phyloP scores from a whole-genome alignment of 2,797 vertebrate genomes.

The Limnodromus scolopaceus region DNA sequence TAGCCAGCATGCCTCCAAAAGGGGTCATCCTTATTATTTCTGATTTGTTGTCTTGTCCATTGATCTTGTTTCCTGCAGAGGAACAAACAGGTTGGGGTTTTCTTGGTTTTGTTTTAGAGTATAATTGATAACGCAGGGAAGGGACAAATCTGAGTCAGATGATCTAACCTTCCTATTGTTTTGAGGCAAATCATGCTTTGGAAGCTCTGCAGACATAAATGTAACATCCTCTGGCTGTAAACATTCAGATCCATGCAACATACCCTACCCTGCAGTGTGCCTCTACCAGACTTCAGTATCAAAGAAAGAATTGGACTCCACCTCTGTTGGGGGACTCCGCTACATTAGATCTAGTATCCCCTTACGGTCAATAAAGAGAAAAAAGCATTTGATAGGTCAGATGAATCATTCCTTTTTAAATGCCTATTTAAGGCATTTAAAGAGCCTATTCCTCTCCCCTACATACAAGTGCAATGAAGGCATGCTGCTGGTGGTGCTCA shows the following conservation, averaged over 20 bases:
- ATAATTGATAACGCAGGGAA: background rate
- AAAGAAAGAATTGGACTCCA: background rate
- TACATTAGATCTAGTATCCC: background rate
- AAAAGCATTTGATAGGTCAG: background rate
- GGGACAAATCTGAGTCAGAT: background rate
- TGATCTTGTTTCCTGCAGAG: conserved; percentile 84
- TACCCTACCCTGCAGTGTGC: background rate
- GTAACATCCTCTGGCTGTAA: background rate
- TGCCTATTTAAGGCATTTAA: background rate
- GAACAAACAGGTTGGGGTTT: conserved; percentile 56
- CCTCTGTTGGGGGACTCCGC: background rate
- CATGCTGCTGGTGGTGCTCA: background rate
- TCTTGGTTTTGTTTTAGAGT: background rate
- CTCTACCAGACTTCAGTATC: background rate
- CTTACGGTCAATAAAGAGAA: background rate
- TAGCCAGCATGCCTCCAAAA: conserved; percentile 89
- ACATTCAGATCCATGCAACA: background rate
- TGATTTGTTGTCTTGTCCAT: conserved; percentile 87
- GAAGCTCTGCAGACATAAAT: background rate
- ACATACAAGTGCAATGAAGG: background rate
- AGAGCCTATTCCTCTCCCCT: background rate
- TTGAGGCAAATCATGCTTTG: background rate
- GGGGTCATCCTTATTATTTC: conserved; percentile 81
- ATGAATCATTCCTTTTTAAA: background rate
- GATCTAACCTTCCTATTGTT: background rate